A percentile compares a stretch with the other conserved stretches of the same genome.
Evolutionary conservation across 2,113 vertebrate genomes (phyloP).

Genomic region (Prinia subflava): DNA sequence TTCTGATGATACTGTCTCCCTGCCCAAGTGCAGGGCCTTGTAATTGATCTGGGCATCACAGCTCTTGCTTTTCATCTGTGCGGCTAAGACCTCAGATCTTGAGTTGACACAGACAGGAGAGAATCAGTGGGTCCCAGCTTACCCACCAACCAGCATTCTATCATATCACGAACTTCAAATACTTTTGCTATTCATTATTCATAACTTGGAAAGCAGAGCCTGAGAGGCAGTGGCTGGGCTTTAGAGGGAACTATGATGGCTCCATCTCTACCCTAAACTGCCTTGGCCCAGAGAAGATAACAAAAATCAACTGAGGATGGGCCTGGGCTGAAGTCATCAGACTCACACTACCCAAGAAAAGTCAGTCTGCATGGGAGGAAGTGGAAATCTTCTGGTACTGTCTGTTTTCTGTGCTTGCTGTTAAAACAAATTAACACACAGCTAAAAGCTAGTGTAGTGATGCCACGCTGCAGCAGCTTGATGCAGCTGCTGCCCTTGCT

Average conservation of each 20-base stretch:
- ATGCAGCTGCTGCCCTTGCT: neutral
- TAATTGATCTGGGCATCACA: neutral
- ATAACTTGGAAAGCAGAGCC: neutral
- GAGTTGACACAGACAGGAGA: neutral
- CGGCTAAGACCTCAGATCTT: neutral
- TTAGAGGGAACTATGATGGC: fast-evolving
- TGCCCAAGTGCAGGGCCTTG: neutral
- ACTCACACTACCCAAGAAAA: neutral
- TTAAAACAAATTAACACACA: neutral
- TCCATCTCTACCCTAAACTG: neutral
- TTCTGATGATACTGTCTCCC: neutral
- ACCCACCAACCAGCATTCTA: neutral
- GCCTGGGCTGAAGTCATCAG: neutral
- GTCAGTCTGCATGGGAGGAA: neutral
- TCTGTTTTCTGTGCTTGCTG: neutral
- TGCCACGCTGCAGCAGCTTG: neutral
- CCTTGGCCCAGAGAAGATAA: neutral
- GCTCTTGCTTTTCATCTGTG: neutral
- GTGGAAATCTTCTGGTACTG: neutral
- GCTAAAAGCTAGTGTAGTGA: neutral
- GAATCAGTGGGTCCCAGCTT: neutral
- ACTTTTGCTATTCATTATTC: neutral
- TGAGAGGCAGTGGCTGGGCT: neutral
- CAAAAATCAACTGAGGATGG: neutral
- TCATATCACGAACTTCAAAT: neutral